Conservation (phyloP, 2,113 vertebrate genomes). For the Cheirogaleus medius region DNA sequence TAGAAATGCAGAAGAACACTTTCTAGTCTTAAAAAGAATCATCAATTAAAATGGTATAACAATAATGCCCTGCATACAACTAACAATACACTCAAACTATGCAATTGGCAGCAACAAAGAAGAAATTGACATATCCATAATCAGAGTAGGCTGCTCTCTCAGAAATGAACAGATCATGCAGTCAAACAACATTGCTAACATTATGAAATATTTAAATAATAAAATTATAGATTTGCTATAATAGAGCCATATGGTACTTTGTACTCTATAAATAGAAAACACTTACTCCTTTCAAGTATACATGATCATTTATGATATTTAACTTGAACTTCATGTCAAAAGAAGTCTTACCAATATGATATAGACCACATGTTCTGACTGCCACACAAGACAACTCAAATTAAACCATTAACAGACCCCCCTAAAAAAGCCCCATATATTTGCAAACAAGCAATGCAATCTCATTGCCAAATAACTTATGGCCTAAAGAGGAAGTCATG, state of each 20-base stretch:
- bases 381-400: conserved; percentile 1
- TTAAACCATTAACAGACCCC: neutral
- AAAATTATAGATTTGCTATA: conserved; percentile 13
- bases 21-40: conserved; percentile 5
- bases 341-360: neutral
- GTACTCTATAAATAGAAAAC: neutral
- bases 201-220: neutral
- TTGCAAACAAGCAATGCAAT: conserved; percentile 24
- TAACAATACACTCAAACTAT: neutral
- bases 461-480: neutral
- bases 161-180: neutral
- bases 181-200: neutral
- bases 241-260: neutral
- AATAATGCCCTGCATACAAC: neutral
- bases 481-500: neutral
- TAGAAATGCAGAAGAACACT: neutral
- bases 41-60: neutral
- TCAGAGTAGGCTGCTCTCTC: neutral
- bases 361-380: neutral
- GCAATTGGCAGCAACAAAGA: neutral
- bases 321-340: conserved; percentile 33
- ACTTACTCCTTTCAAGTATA: neutral
- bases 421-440: neutral
- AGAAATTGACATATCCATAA: neutral
- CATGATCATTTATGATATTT: neutral